Conservation (phyloP, 2,888 invertebrate genomes). For the Autographa gamma region DNA sequence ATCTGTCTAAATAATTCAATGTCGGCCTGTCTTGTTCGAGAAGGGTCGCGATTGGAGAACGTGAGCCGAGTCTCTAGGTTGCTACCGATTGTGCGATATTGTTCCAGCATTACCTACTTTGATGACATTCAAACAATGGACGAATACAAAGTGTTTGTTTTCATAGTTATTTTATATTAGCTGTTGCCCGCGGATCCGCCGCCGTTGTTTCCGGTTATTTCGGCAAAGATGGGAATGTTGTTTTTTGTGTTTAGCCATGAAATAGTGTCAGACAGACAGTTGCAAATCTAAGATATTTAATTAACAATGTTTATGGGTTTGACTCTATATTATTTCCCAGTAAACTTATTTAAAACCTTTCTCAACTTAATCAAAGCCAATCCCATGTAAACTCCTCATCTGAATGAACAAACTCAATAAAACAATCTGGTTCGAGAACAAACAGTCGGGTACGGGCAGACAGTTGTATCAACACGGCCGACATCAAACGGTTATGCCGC, state of each 20-base stretch:
- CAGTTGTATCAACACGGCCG: constrained; percentile 42
- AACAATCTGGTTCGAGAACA: constrained; percentile 21
- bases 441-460: constrained; percentile 21
- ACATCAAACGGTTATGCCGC: constrained; percentile 50
- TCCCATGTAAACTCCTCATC: background rate
- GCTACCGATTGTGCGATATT: constrained; percentile 17
- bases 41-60: constrained; percentile 43
- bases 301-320: background rate
- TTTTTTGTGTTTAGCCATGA: too few species aligned
- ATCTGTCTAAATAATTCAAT: constrained; percentile 68
- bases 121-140: background rate
- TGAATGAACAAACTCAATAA: constrained; percentile 22
- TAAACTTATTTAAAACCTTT: background rate
- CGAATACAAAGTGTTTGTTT: background rate
- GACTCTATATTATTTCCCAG: background rate
- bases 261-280: too few species aligned
- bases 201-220: too few species aligned
- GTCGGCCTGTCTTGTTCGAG: constrained; percentile 55
- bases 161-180: background rate
- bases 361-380: background rate
- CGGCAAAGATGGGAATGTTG: too few species aligned
- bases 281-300: background rate
- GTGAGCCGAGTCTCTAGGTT: constrained; percentile 28
- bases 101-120: constrained; percentile 7
- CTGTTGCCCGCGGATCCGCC: too few species aligned